Conservation (phyloP, 53 echinoderm and acorn worm species). For the Patiria pectinifera region DNA sequence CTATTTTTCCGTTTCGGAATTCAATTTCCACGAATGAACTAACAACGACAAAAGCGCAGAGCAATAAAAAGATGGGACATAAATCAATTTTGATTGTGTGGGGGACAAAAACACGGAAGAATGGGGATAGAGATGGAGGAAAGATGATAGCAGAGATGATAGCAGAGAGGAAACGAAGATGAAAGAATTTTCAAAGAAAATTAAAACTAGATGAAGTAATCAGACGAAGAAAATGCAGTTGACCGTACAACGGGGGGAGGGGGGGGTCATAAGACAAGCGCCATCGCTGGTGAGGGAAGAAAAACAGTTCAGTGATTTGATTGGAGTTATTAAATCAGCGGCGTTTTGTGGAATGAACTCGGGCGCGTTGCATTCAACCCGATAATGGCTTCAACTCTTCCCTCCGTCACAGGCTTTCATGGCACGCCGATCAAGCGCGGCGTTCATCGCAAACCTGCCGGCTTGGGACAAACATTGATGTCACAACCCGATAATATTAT, state of each 20-base stretch:
- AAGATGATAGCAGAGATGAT: not conserved
- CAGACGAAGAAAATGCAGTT: not conserved
- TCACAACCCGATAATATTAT: conserved; percentile 61
- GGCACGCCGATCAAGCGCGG: conserved; percentile 50
- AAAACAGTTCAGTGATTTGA: conserved; percentile 55
- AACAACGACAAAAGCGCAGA: not conserved
- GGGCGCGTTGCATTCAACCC: conserved; percentile 57
- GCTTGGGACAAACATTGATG: conserved; percentile 61
- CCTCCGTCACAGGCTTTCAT: conserved; percentile 31
- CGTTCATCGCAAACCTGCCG: conserved; percentile 18
- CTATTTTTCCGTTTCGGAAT: not conserved
- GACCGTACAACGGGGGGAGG: conserved; percentile 2
- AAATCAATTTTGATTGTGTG: not conserved
- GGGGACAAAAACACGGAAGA: too few species aligned
- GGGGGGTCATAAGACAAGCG: not conserved
- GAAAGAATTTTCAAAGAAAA: not conserved
- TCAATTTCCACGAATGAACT: not conserved
- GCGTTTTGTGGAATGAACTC: conserved; percentile 46
- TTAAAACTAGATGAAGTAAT: not conserved
- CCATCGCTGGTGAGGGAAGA: conserved; percentile 7
- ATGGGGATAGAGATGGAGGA: not conserved
- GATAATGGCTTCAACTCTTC: conserved; percentile 49
- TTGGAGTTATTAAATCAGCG: conserved; percentile 61
- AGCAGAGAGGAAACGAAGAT: not conserved
- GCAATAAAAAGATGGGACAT: not conserved